Evolutionary conservation across 2,797 vertebrate species (phyloP).

Genomic region (Pangasius djambal): DNA sequence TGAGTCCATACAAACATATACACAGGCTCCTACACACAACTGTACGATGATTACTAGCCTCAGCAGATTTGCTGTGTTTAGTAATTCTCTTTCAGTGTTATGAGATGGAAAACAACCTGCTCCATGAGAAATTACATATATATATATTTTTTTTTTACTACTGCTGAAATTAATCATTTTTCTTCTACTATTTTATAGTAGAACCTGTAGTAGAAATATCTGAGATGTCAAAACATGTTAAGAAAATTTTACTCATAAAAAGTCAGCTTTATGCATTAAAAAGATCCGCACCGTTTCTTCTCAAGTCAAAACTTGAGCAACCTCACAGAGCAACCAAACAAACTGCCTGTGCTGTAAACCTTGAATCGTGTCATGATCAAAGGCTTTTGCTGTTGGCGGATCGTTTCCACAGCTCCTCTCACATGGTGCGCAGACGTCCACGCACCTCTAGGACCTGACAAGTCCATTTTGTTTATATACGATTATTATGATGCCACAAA

Average conservation of each 20-base stretch:
- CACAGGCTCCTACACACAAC: slow-evolving; percentile 28
- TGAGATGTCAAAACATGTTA: not conserved
- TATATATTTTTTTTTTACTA: not conserved
- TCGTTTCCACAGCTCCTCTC: slow-evolving; percentile 13
- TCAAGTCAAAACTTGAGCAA: not conserved
- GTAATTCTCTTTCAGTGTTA: not conserved
- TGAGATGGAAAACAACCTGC: not conserved
- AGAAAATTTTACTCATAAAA: not conserved
- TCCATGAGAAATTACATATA: not conserved
- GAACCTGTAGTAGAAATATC: not conserved
- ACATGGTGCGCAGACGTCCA: not conserved
- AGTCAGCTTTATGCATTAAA: not conserved
- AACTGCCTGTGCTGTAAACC: not conserved
- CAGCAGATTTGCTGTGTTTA: slow-evolving; percentile 4
- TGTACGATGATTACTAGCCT: not conserved
- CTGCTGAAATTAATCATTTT: not conserved
- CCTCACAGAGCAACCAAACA: not conserved
- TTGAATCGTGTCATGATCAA: not conserved
- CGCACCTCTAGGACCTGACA: not conserved
- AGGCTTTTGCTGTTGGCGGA: slow-evolving; percentile 4
- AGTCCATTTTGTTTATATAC: slow-evolving; percentile 37
- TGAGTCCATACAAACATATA: slow-evolving; percentile 34
- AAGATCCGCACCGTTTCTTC: not conserved
- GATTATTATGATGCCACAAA: slow-evolving; percentile 34
- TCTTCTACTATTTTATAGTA: not conserved